Evolutionary conservation across 2,113 vertebrate species (phyloP).

Genomic region (Xyrauchen texanus): DNA sequence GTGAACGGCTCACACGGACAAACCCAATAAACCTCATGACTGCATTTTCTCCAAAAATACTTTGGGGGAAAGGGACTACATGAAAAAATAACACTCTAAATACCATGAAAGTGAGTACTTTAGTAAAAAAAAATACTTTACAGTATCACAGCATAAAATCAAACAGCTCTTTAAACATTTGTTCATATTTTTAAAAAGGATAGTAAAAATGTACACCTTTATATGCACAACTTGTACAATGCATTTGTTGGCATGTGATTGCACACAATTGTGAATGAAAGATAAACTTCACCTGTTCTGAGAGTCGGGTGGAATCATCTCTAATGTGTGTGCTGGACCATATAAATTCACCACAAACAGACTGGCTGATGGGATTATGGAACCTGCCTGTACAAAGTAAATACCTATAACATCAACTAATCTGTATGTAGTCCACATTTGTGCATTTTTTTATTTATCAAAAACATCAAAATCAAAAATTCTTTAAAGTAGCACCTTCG

Average conservation of each 20-base stretch:
- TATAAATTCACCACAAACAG: constrained; percentile 82
- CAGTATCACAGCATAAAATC: no score
- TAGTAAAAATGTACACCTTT: no score
- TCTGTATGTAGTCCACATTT: not conserved
- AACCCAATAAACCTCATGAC: not conserved
- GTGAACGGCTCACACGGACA: not conserved
- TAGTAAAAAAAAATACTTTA: no score
- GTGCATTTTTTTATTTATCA: not conserved
- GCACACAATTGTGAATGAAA: not conserved
- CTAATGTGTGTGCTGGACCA: constrained; percentile 76
- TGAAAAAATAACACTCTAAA: no score
- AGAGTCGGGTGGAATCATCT: constrained; percentile 78
- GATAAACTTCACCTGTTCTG: constrained; percentile 71
- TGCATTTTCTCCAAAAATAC: not conserved
- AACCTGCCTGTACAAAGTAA: constrained; percentile 72
- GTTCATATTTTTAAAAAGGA: not conserved
- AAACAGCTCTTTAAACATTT: no score
- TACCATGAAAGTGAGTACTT: no score
- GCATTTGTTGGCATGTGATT: not conserved
- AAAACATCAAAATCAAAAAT: not conserved
- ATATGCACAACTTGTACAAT: not conserved
- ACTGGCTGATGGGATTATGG: constrained; percentile 76
- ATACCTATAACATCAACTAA: not conserved
- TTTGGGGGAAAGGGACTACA: not conserved
- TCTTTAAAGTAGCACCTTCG: no score